Conservation (phyloP, 1,140 invertebrate species). For the Drosophila lini region DNA sequence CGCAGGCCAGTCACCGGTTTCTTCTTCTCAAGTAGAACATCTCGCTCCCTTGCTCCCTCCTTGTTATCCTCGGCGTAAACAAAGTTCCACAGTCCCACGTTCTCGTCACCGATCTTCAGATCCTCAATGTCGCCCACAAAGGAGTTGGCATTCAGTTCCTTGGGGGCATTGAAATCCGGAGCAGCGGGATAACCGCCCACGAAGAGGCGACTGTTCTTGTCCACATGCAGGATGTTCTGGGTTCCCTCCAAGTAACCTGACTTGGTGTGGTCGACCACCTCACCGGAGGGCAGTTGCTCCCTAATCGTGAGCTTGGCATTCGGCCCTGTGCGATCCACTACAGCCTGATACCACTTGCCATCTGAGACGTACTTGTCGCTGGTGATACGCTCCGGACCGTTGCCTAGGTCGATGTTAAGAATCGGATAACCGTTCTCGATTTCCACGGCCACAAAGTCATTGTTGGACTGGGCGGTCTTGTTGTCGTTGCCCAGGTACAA, state of each 20-base stretch:
- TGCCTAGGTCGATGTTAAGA: slow-evolving; percentile 94
- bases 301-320: slow-evolving; percentile 92
- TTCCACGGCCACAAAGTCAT: slow-evolving; percentile 97
- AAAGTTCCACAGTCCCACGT: slow-evolving; percentile 98
- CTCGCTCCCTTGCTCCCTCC: slow-evolving; percentile 88
- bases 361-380: slow-evolving; percentile 92
- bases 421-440: slow-evolving; percentile 94
- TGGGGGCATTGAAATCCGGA: slow-evolving; percentile 88
- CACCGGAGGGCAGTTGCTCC: slow-evolving; percentile 89
- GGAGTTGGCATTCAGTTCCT: slow-evolving; percentile 88
- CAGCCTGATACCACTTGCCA: slow-evolving; percentile 95
- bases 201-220: slow-evolving; percentile 94
- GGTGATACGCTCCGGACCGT: slow-evolving; percentile 90
- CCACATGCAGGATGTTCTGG: slow-evolving; percentile 94
- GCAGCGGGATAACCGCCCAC: slow-evolving; percentile 94
- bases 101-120: slow-evolving; percentile 93
- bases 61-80: slow-evolving; percentile 91
- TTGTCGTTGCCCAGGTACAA: slow-evolving; percentile 95
- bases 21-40: slow-evolving; percentile 70
- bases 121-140: slow-evolving; percentile 97
- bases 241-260: slow-evolving; percentile 89
- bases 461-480: slow-evolving; percentile 87
- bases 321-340: slow-evolving; percentile 94
- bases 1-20: slow-evolving; percentile 88
- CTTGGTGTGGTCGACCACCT: slow-evolving; percentile 83